Evolutionary conservation across 2,888 invertebrate genomes (phyloP), one percentile per base, ranked within the genome.

Genomic region (Synanthedon myopaeformis): DNA sequence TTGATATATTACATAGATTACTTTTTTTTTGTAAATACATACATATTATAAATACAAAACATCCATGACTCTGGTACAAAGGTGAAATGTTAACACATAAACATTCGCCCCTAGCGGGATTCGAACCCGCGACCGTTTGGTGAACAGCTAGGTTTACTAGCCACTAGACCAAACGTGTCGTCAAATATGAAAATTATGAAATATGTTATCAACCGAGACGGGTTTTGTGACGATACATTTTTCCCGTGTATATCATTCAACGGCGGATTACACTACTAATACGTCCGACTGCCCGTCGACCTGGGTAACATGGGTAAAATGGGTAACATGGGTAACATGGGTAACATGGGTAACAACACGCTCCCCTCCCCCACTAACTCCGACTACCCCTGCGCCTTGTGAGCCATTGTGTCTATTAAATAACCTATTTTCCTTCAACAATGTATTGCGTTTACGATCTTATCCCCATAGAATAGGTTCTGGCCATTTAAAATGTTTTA

Each of bases 221-320:
- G 11, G 23, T 4, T 23, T 23, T 23, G 10, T 8, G 45, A n/a
- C 13, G 14, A 13, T 45, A 13, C 6, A 12, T 45, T 45, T 45
- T 45, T 45, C 14, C n/a, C 45, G 23, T 45, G 13, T 45, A 45
- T 14, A 6, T 14, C 12, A 45, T 45, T 14, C 13, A 6, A 12
- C 45, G 6, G n/a, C 59, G 63, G 62, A 62, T 67, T 63, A 62
- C 58, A 62, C 59, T 64, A 71, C 70, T 77, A 77, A 75, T 77
- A 77, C 72, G 74, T 76, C 76, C 65, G 70, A 67, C 70, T 66
- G 73, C 70, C 57, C 53, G 59, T 57, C 59, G 54, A 54, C 58
- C 52, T 19, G 41, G 28, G 59, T 70, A 64, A 70, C 67, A 62
- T 61, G 69, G 69, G 69, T 69, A 59, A 23, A 67, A 62, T 61